Percentiles rank a stretch among this genome's conserved stretches.
Conservation (phyloP, 2,888 invertebrate genomes). For the Metellina segmentata region DNA sequence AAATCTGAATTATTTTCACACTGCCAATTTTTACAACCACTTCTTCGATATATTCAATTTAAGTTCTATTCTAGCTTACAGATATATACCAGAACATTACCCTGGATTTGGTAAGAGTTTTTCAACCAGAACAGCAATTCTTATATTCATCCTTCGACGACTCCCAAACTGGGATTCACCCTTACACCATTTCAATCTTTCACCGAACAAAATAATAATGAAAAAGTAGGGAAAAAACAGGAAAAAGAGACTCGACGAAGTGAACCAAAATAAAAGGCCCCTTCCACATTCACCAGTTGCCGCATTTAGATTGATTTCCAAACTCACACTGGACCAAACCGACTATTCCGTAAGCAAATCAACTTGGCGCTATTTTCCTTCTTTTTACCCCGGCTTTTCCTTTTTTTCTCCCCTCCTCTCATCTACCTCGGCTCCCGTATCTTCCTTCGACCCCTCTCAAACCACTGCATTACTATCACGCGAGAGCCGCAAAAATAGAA, state of each 20-base stretch:
- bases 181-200: not conserved
- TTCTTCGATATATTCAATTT: too few species aligned
- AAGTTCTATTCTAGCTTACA: too few species aligned
- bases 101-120: not conserved
- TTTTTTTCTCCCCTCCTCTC: not conserved
- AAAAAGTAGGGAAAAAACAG: not conserved
- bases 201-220: constrained; percentile 16
- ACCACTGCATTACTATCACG: constrained; percentile 53
- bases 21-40: too few species aligned
- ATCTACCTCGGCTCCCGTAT: not conserved
- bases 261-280: constrained; percentile 54
- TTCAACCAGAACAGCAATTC: not conserved
- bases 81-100: not conserved
- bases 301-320: constrained; percentile 56
- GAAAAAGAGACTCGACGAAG: constrained; percentile 21
- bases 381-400: not conserved
- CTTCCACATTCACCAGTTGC: constrained; percentile 65
- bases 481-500: not conserved
- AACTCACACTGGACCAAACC: constrained; percentile 12
- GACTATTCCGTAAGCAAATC: constrained; percentile 60
- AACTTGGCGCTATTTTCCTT: constrained; percentile 48
- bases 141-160: not conserved
- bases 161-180: not conserved
- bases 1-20: too few species aligned
- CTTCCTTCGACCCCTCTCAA: constrained; percentile 2